Conservation (phyloP, 2,113 vertebrate species). For the Boulengeromyrus knoepffleri region DNA sequence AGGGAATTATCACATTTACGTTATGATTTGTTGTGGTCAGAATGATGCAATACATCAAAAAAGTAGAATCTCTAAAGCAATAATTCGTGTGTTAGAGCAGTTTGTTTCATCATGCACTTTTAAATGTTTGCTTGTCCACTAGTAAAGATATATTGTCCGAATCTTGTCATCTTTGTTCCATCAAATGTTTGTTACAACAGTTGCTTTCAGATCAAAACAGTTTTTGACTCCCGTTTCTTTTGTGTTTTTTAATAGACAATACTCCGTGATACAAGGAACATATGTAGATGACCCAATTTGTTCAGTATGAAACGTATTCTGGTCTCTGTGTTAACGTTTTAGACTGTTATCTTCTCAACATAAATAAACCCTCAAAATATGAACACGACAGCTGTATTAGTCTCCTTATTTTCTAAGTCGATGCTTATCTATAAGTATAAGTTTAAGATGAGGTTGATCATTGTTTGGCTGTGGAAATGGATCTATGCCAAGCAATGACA, state of each 20-base stretch:
- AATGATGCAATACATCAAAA: slow-evolving; percentile 57
- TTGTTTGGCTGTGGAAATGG: neutral
- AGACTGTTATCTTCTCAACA: slow-evolving; percentile 67
- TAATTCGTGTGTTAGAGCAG: slow-evolving; percentile 53
- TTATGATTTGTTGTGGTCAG: slow-evolving; percentile 55
- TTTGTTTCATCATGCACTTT: slow-evolving; percentile 38
- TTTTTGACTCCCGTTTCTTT: slow-evolving; percentile 60
- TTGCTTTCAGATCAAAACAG: slow-evolving; percentile 50
- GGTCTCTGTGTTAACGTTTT: slow-evolving; percentile 67
- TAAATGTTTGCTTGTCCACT: slow-evolving; percentile 59
- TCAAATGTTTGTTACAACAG: slow-evolving; percentile 42
- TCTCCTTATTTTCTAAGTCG: neutral
- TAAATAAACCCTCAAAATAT: slow-evolving; percentile 49
- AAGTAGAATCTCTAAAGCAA: slow-evolving; percentile 62
- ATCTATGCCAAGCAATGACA: neutral
- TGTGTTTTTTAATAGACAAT: slow-evolving; percentile 51
- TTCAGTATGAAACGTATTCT: slow-evolving; percentile 50
- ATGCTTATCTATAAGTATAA: neutral
- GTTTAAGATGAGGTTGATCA: neutral
- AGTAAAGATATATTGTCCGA: slow-evolving; percentile 61
- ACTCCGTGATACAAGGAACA: slow-evolving; percentile 52
- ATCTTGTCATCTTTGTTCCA: slow-evolving; percentile 40
- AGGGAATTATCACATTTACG: slow-evolving; percentile 56
- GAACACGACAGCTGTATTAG: slow-evolving; percentile 32
- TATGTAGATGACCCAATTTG: slow-evolving; percentile 43